Base-by-base conservation (phyloP, 92 coral and sea anemone genomes). In the Ricordea florida region DNA sequence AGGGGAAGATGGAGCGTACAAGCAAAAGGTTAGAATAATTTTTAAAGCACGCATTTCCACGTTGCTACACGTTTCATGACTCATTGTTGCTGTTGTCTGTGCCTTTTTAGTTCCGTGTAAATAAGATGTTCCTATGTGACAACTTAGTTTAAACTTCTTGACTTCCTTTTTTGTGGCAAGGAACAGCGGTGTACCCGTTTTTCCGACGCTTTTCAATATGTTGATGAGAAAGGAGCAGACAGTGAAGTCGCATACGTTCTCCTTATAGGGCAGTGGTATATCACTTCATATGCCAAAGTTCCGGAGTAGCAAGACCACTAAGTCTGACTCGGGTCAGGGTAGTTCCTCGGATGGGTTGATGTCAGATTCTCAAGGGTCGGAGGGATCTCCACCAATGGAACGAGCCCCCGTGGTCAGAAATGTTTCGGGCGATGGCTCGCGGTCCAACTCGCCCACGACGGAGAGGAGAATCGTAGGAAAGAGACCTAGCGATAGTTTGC, bases 271-370 rank as follows among this genome's bases (percentile, higher is more conserved):
- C 3, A 27, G 84, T 25, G 73, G 79, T 41, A 80, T 87, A 14
- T 79, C 84, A 15, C 69, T 87, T 55, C 92, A 81, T 23, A 81
- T 87, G 17, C 92, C 92, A 46, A 87, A 87, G 84, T 87, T 87
- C 66, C 87, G 80, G 23, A 42, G 70, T n/a, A 69, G 80, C 21
- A 87, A 87, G 46, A 87, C 76, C 43, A 42, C 82, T 23, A 87
- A 85, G 53, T 85, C 86, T 15, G 97, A 91, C 44, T 77, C 90
- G 28, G 80, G 69, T 11, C 92, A 87, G 62, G 87, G 72, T 41
- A 71, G 83, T 55, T 75, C 90, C 10, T 79, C 87, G 3, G 84
- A 76, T 57, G 90, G 87, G 36, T 49, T 67, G 46, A 63, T 52
- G 53, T 83, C 93, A 5, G 93, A 82, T 58, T 53, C 72, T 15